Evolutionary conservation across 2,113 vertebrate species (phyloP), one percentile per base, ranked within the genome.

Genomic region (Damaliscus lunatus): DNA sequence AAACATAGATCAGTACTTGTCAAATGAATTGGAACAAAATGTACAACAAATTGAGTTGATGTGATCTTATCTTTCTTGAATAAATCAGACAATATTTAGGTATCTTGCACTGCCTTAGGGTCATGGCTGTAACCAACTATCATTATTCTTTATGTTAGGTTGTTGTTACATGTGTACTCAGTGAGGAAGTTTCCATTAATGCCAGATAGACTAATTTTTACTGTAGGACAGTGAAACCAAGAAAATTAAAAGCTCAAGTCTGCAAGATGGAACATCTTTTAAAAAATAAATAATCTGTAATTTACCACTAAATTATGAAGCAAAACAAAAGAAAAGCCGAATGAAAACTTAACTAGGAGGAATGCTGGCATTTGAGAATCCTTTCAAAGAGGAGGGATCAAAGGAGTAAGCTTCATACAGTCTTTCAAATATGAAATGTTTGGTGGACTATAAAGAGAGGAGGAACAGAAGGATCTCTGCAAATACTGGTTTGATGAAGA

Each of bases 401-500:
- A 85, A 60, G 16, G 21, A n/a, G 52, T 78, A 48, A 55, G 77
- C 40, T 67, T 71, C 57, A 91, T 12, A 67, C 1, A 94, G 81
- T 33, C n/a, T 67, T 80, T 94, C 64, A 71, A 96, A 48, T 50
- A 95, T 33, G 74, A 91, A 95, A 74, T 71, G 23, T 78, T 59
- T 85, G 43, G 36, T 89, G 52, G 64, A 25, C 78, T 89, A 23
- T 81, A 46, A 88, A 85, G 46, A 88, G 21, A 88, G 43, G 36
- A 77, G 6, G n/a, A 78, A 71, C 33, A 82, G 29, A 78, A 84
- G 43, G 13, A 85, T 40, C 21, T 93, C 80, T 88, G 91, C 81
- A 90, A 90, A 87, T 87, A 83, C 48, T 91, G n/a, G 33, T 80
- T 97, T 67, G n/a, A 71, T 84, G 52, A 96, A 88, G 55, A 94